These are phyloP conservation scores for Apamea anceps DNA, from an alignment of 2,888 invertebrate species.

Conservation along the genomic window DNA sequence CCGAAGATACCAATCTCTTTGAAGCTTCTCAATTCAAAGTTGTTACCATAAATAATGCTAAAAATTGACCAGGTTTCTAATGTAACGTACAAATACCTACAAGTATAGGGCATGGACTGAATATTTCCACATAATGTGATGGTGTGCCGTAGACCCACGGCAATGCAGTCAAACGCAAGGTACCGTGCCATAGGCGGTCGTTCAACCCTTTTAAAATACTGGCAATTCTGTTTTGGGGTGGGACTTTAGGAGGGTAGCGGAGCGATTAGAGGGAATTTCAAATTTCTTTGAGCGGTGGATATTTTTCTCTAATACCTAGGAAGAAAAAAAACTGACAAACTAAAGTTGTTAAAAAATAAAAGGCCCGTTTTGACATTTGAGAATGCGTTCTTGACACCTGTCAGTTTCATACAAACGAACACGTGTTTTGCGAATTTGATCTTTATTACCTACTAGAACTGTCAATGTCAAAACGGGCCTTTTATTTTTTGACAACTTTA, in stretches of 20 bases:
- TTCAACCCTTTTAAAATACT: constrained; percentile 83
- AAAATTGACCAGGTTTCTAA: not conserved
- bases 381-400: too few species aligned
- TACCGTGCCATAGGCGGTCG: constrained; percentile 79
- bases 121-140: constrained; percentile 47
- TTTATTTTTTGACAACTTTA: too few species aligned
- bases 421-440: too few species aligned
- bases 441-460: too few species aligned
- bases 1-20: constrained; percentile 1
- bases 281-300: not conserved
- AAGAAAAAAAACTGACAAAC: too few species aligned
- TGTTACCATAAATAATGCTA: not conserved
- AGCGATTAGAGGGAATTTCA: constrained; percentile 48
- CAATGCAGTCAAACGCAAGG: constrained; percentile 87
- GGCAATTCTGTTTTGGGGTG: constrained; percentile 68
- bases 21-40: not conserved
- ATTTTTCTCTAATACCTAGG: too few species aligned
- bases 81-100: not conserved
- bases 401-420: too few species aligned
- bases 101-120: constrained; percentile 20
- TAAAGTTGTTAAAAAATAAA: too few species aligned
- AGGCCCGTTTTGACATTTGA: too few species aligned
- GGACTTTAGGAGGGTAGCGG: constrained; percentile 22
- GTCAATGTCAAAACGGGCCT: too few species aligned
- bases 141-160: constrained; percentile 71